phyloP scores from a whole-genome alignment of 2,888 invertebrate genomes.

The Ophonus ardosiacus region DNA sequence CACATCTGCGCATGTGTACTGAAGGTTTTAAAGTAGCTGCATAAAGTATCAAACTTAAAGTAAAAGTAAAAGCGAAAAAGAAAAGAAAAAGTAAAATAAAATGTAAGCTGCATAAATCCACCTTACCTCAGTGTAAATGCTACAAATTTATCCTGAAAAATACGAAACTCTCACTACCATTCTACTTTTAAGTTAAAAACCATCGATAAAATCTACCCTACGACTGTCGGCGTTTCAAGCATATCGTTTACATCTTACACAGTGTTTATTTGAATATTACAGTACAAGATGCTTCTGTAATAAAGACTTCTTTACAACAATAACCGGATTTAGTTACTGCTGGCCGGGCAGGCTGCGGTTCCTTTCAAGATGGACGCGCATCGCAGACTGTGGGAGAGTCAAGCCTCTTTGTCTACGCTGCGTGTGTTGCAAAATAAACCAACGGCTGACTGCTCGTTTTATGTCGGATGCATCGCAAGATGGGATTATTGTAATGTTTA shows the following conservation, averaged over 20 bases:
- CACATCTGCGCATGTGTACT: too few relatives aligned
- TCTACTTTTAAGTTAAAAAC: too few relatives aligned
- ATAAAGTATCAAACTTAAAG: too few relatives aligned
- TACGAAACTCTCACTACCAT: too few relatives aligned
- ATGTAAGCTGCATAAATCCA: too few relatives aligned
- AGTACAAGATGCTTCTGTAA: slow-evolving; percentile 60
- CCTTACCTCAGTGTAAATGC: too few relatives aligned
- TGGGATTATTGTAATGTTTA: slow-evolving; percentile 51
- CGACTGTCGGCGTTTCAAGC: slow-evolving; percentile 8
- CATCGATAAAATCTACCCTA: background rate
- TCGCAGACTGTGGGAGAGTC: slow-evolving; percentile 43
- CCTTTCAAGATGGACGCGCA: slow-evolving; percentile 60
- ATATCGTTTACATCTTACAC: slow-evolving; percentile 46
- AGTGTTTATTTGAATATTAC: slow-evolving; percentile 62
- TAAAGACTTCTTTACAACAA: slow-evolving; percentile 58
- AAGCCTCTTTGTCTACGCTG: slow-evolving; percentile 51
- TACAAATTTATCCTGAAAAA: too few relatives aligned
- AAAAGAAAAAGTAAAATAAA: too few relatives aligned
- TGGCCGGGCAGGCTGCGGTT: slow-evolving; percentile 47
- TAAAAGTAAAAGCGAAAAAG: too few relatives aligned
- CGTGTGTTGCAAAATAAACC: slow-evolving; percentile 57
- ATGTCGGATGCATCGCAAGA: slow-evolving; percentile 45
- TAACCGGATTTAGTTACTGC: slow-evolving; percentile 48
- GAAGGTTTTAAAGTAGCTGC: too few relatives aligned
- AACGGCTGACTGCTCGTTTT: slow-evolving; percentile 52